A percentile compares a stretch with the other conserved stretches of the same genome.
These are phyloP conservation scores for Xestia sexstrigata DNA, from an alignment of 2,888 invertebrate genomes.

Conservation along the genomic window DNA sequence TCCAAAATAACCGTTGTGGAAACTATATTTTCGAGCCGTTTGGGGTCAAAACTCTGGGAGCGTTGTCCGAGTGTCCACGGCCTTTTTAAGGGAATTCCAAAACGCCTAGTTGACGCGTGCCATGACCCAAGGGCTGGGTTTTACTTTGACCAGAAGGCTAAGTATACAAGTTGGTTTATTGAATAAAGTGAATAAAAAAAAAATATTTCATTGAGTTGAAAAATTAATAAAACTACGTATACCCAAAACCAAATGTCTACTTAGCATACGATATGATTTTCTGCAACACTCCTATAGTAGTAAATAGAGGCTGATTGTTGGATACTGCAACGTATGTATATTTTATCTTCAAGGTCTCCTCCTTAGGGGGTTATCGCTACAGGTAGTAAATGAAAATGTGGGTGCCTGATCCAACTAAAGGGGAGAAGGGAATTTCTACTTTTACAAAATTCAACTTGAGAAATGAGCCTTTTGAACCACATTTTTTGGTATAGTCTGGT, in stretches of 20 bases:
- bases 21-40: background rate
- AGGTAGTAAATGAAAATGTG: background rate
- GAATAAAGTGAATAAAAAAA: too few relatives aligned
- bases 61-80: background rate
- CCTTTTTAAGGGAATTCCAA: background rate
- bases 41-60: background rate
- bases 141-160: background rate
- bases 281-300: too few relatives aligned
- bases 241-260: too few relatives aligned
- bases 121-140: background rate
- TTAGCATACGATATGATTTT: too few relatives aligned
- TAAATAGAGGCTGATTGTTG: background rate
- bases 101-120: background rate
- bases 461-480: constrained; percentile 24
- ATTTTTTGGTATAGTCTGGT: background rate
- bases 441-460: background rate
- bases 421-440: background rate
- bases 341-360: background rate
- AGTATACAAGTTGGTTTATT: background rate
- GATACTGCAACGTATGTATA: background rate
- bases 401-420: background rate
- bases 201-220: background rate
- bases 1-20: background rate
- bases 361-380: background rate
- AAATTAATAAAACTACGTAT: too few relatives aligned